phyloP scores from a whole-genome alignment of 1,140 invertebrate genomes.

The Fopius arisanus region DNA sequence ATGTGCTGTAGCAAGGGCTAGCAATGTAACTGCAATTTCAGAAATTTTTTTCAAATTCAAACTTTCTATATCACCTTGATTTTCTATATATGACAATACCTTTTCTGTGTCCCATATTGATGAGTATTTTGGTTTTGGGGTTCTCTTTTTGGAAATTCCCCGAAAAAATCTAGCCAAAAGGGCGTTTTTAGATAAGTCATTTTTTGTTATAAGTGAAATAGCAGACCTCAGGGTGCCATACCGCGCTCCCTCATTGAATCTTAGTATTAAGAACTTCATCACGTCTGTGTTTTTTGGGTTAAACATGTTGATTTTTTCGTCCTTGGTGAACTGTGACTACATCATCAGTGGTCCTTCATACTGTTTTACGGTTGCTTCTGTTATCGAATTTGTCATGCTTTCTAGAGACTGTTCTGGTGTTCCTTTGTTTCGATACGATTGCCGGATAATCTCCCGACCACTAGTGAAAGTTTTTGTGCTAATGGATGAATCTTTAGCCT shows the following conservation, averaged over 20 bases:
- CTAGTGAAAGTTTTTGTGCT: slow-evolving; percentile 28
- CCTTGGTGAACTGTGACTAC: slow-evolving; percentile 30
- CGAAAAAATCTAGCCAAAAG: slow-evolving; percentile 41
- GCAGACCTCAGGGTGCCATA: slow-evolving; percentile 41
- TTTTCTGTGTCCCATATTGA: slow-evolving; percentile 42
- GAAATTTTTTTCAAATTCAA: slow-evolving; percentile 26
- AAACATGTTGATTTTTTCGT: slow-evolving; percentile 20
- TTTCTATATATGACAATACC: slow-evolving; percentile 38
- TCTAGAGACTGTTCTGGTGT: slow-evolving; percentile 29
- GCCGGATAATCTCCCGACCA: slow-evolving; percentile 40
- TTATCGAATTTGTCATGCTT: slow-evolving; percentile 39
- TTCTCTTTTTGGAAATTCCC: slow-evolving; percentile 39
- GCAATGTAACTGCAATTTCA: slow-evolving; percentile 36
- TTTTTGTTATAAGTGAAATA: slow-evolving; percentile 27
- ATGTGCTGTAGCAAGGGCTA: slow-evolving; percentile 39
- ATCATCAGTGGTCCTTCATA: slow-evolving; percentile 35
- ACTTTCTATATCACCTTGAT: slow-evolving; percentile 23
- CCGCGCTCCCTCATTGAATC: not conserved
- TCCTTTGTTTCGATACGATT: slow-evolving; percentile 28
- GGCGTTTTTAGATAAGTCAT: slow-evolving; percentile 33
- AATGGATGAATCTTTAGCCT: slow-evolving; percentile 15
- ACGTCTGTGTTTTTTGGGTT: slow-evolving; percentile 11
- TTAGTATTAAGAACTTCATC: slow-evolving; percentile 19
- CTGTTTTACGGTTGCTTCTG: slow-evolving; percentile 42
- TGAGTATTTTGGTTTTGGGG: slow-evolving; percentile 40